These are phyloP conservation scores for Poecilia picta DNA, from an alignment of 2,797 vertebrate species.

Conservation along the genomic window DNA sequence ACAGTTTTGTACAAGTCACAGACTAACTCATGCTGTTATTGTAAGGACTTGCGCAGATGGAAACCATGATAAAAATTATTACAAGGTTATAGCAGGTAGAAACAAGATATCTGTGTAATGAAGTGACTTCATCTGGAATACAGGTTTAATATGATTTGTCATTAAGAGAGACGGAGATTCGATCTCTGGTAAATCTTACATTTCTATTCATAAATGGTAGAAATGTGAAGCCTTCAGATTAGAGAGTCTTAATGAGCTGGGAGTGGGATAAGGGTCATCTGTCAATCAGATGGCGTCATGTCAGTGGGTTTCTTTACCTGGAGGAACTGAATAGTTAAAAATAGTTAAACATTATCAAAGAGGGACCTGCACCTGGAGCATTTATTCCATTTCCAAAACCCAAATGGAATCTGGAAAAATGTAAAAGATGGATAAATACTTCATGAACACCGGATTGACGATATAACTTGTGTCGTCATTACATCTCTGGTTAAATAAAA, in stretches of 20 bases:
- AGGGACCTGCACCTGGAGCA: too few species aligned
- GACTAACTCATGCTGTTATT: slow-evolving; percentile 41
- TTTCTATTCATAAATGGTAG: not conserved
- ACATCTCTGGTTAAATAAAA: too few species aligned
- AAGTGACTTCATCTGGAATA: slow-evolving; percentile 15
- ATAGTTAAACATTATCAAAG: too few species aligned
- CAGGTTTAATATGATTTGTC: not conserved
- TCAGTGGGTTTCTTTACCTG: too few species aligned
- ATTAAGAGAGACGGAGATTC: not conserved
- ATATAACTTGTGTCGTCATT: too few species aligned
- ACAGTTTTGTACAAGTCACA: slow-evolving; percentile 51
- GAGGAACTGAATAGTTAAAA: too few species aligned
- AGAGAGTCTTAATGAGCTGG: not conserved
- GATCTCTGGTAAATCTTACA: not conserved
- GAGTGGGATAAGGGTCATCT: too few species aligned
- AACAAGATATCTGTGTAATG: slow-evolving; percentile 35
- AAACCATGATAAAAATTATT: slow-evolving; percentile 18
- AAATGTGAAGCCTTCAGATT: not conserved
- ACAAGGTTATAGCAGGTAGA: slow-evolving; percentile 35
- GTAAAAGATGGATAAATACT: too few species aligned
- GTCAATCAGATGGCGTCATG: too few species aligned
- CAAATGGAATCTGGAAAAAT: too few species aligned
- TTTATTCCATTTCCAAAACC: too few species aligned
- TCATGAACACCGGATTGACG: too few species aligned
- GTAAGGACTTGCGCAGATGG: slow-evolving; percentile 26